Conservation (phyloP, 2,797 vertebrate genomes). For the Rhincodon typus region DNA sequence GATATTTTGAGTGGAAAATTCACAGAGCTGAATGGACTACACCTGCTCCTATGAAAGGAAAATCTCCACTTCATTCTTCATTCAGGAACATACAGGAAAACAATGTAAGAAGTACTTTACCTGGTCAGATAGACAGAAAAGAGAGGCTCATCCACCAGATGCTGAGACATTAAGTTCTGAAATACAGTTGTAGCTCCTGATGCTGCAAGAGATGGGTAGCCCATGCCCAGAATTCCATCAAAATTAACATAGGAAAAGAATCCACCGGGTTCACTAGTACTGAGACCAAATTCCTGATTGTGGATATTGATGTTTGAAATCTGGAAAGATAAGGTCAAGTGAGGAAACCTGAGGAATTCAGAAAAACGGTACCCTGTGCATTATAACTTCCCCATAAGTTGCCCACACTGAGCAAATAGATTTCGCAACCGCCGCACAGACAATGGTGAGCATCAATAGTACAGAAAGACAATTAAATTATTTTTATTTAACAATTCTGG, state of each 20-base stretch:
- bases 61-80: neutral
- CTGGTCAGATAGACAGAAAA: slow-evolving; percentile 58
- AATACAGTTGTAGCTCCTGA: slow-evolving; percentile 53
- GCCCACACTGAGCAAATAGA: too few species aligned
- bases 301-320: neutral
- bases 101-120: slow-evolving; percentile 37
- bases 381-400: neutral
- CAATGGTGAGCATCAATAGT: too few species aligned
- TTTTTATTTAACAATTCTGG: neutral
- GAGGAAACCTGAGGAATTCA: neutral
- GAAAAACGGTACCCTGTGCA: neutral
- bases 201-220: slow-evolving; percentile 50
- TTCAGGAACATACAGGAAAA: too few species aligned
- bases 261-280: neutral
- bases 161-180: slow-evolving; percentile 51
- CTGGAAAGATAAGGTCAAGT: neutral
- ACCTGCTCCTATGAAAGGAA: neutral
- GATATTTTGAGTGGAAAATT: neutral
- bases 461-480: too few species aligned
- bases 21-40: too few species aligned
- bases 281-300: neutral
- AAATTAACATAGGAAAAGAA: neutral
- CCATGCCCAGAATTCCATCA: slow-evolving; percentile 56
- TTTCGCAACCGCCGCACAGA: too few species aligned
- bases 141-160: slow-evolving; percentile 47